Base-by-base conservation (phyloP, 2,113 vertebrate genomes). In the Eurystomus gularis region DNA sequence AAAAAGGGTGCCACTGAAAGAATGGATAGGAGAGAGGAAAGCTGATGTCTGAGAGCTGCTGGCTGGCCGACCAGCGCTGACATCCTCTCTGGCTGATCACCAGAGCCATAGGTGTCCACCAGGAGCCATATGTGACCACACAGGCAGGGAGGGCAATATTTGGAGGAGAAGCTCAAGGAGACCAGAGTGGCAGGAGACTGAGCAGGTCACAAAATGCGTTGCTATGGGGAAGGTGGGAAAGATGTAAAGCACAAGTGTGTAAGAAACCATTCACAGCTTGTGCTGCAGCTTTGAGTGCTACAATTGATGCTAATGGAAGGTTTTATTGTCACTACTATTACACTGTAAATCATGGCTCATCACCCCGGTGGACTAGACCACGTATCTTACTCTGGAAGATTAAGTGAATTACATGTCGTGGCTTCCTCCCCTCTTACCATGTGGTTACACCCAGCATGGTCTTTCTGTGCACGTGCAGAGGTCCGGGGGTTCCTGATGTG, bases 81-180 rank as follows among this genome's bases (percentile, higher is more conserved):
- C 14, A 9, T 39, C 4, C 19, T 26, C 10, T 28, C 42, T n/a
- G 10, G 17, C 28, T 71, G 10, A 35, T 16, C 20, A 39, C 40
- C 11, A 26, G 3, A 2, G 25, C 17, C 28, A 17, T 44, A 62
- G 62, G 76, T 62, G 54, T 64, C 42, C 71, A 65, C 19, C 11
- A 64, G 49, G 9, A 0, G 4, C 33, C 28, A 3, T 1, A 0
- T 64, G 49, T 26, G 57, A 51, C 57, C 44, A 31, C 2, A 2
- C 31, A 39, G 44, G 44, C 42, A 77, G n/a, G 31, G 13, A 65
- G 29, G 25, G 24, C 39, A 40, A 26, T 31, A 35, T 46, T 35
- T 71, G 37, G 71, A 71, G 65, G 73, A 71, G 28, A 82, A 57
- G 4, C 17, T 55, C 79, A 60, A 60, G 42, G 37, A 46, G 14